Conservation (phyloP, 2,113 vertebrate species). For the Lucifuga dentata region DNA sequence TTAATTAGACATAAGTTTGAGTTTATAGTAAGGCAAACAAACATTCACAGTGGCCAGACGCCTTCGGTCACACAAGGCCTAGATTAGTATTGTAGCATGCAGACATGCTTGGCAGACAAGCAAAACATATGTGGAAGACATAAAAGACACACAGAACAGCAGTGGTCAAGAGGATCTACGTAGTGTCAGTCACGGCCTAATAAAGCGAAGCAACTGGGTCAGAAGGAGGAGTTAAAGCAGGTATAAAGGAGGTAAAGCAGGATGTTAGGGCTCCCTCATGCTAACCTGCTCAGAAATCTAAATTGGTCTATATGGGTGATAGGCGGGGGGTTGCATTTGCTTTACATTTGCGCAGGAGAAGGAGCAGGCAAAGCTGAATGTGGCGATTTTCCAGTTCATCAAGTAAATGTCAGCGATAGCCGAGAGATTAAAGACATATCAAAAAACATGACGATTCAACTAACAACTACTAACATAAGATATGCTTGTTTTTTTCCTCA, state of each 20-base stretch:
- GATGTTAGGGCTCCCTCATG: slow-evolving; percentile 61
- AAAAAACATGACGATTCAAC: slow-evolving; percentile 5
- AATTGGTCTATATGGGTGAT: slow-evolving; percentile 38
- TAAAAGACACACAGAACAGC: slow-evolving; percentile 36
- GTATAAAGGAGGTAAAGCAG: slow-evolving; percentile 50
- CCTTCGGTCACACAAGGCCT: slow-evolving; percentile 47
- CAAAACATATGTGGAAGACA: slow-evolving; percentile 36
- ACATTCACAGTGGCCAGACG: slow-evolving; percentile 53
- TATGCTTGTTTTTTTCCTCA: too few relatives aligned
- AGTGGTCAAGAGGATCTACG: slow-evolving; percentile 34
- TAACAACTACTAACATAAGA: neutral
- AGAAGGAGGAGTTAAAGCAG: slow-evolving; percentile 40
- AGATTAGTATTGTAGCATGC: slow-evolving; percentile 36
- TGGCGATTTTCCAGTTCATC: slow-evolving; percentile 77
- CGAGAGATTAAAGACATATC: slow-evolving; percentile 40
- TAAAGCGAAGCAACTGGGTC: slow-evolving; percentile 1
- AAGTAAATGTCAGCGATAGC: slow-evolving; percentile 79
- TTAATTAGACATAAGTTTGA: slow-evolving; percentile 84
- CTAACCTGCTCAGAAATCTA: slow-evolving; percentile 43
- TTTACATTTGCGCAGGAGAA: slow-evolving; percentile 57
- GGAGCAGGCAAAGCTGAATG: slow-evolving; percentile 55
- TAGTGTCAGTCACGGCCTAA: slow-evolving; percentile 26
- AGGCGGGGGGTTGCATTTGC: slow-evolving; percentile 57
- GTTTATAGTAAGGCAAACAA: slow-evolving; percentile 56
- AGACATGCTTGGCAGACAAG: slow-evolving; percentile 50